Conservation (phyloP, 2,797 vertebrate species). For the Echeneis naucrates region DNA sequence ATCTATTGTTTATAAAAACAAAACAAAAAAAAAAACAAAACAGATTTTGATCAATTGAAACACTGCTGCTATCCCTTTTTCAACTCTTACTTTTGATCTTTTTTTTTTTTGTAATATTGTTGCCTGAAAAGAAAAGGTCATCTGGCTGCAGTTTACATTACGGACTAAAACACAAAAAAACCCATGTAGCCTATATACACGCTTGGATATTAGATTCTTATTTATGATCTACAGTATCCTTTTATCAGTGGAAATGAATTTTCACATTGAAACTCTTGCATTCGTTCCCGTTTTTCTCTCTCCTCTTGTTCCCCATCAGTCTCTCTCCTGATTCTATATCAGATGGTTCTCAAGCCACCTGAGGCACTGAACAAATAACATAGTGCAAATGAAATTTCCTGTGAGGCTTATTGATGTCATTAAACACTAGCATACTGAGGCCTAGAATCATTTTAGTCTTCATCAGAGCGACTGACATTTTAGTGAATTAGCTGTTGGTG, state of each 20-base stretch:
- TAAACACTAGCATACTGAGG: conserved; percentile 87
- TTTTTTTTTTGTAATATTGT: conserved; percentile 5
- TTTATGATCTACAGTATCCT: conserved; percentile 28
- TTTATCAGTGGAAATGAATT: conserved; percentile 36
- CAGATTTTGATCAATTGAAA: neutral
- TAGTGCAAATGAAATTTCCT: conserved; percentile 88
- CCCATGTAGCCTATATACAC: conserved; percentile 23
- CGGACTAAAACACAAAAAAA: conserved; percentile 28
- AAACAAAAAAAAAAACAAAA: too few species aligned
- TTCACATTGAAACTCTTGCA: conserved; percentile 26
- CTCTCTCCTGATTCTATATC: conserved; percentile 65
- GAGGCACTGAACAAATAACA: conserved; percentile 86
- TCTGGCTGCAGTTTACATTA: conserved; percentile 17
- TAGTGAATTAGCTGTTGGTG: conserved; percentile 86
- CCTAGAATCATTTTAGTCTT: conserved; percentile 88
- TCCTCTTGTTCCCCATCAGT: conserved; percentile 44
- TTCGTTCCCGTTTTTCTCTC: conserved; percentile 37
- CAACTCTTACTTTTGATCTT: conserved; percentile 23
- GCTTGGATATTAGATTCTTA: conserved; percentile 42
- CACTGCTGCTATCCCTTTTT: conserved; percentile 6
- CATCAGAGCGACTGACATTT: conserved; percentile 88
- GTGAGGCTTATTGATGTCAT: conserved; percentile 89
- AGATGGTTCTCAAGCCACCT: conserved; percentile 76
- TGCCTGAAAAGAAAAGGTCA: conserved; percentile 30
- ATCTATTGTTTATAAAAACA: conserved; percentile 12